These are phyloP conservation scores for Meta bourneti DNA, from an alignment of 2,888 invertebrate genomes.

Conservation along the genomic window DNA sequence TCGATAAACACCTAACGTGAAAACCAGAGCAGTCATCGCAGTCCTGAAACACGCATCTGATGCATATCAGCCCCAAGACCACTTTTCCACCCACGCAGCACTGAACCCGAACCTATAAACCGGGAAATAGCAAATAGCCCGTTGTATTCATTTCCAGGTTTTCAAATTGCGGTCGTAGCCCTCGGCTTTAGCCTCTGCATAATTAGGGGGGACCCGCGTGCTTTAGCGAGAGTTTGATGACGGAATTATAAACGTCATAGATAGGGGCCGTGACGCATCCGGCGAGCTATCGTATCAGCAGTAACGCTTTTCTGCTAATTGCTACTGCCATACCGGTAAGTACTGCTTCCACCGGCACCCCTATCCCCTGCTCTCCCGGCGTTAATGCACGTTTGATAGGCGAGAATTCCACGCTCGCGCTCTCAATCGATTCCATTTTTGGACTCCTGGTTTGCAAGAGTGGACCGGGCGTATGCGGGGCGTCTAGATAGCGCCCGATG, in stretches of 20 bases:
- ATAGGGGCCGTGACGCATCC: constrained; percentile 69
- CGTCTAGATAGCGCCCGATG: not conserved
- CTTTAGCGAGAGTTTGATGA: constrained; percentile 74
- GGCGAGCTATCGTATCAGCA: constrained; percentile 66
- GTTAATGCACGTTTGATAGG: constrained; percentile 76
- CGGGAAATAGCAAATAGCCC: constrained; percentile 70
- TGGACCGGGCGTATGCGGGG: not conserved
- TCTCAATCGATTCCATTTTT: constrained; percentile 68
- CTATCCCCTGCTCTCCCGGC: constrained; percentile 4
- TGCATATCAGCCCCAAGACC: not conserved
- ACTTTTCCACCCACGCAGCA: constrained; percentile 22
- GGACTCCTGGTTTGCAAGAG: not conserved
- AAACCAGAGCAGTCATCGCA: too few species aligned
- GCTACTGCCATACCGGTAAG: constrained; percentile 66
- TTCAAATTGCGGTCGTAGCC: constrained; percentile 75
- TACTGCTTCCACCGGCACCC: constrained; percentile 44
- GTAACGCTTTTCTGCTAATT: constrained; percentile 73
- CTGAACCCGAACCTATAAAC: constrained; percentile 56
- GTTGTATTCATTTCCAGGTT: constrained; percentile 75
- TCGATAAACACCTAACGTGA: too few species aligned
- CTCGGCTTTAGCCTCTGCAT: constrained; percentile 69
- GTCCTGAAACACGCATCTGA: too few species aligned
- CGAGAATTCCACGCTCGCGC: constrained; percentile 49
- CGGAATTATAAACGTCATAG: constrained; percentile 76
- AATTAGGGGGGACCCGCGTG: constrained; percentile 58